Base-by-base conservation (phyloP, 2,888 invertebrate species). In the Pseudanteris insignis region DNA sequence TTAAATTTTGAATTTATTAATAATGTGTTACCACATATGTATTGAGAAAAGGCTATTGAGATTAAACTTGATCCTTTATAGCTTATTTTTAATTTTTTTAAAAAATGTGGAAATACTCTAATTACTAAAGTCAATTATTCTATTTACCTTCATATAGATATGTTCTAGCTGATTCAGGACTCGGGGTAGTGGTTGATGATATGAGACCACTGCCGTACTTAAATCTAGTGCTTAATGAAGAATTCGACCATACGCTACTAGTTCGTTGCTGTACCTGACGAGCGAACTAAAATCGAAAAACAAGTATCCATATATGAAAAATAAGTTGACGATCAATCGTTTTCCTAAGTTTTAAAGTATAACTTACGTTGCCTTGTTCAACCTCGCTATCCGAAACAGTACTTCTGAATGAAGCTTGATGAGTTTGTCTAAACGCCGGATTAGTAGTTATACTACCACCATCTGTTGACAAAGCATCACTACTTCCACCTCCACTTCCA, bases 351-450 rank as follows among this genome's bases (percentile, higher is more conserved):
- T n/a, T n/a, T n/a, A n/a, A n/a, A n/a, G n/a, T n/a, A n/a, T 32
- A 8, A 47, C 89, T 88, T 87, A 93, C 92, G 85, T 91, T 90
- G 81, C 90, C 88, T 79, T 90, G 88, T 83, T 92, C 91, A 78
- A 92, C 90, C 84, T 96, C 96, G 76, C 94, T 94, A 82, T 96
- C 96, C 71, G 95, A 96, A 75, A 94, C 91, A 70, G 94, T 92
- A 72, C 94, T 93, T 77, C 94, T 89, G 84, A 92, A 90, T 33
- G 84, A 83, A 73, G 86, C 84, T 72, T 90, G 88, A 81, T 89
- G 86, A 86, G 89, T 74, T 83, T 83, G 80, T 85, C 88, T 81
- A 85, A 85, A 89, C 74, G 89, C 88, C 70, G 91, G 87, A 83
- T 89, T 89, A 77, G 88, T 90, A 73, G 91, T 89, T 82, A 91